phyloP scores from a whole-genome alignment of 1,140 invertebrate genomes.

The Nixonia krombeini region DNA sequence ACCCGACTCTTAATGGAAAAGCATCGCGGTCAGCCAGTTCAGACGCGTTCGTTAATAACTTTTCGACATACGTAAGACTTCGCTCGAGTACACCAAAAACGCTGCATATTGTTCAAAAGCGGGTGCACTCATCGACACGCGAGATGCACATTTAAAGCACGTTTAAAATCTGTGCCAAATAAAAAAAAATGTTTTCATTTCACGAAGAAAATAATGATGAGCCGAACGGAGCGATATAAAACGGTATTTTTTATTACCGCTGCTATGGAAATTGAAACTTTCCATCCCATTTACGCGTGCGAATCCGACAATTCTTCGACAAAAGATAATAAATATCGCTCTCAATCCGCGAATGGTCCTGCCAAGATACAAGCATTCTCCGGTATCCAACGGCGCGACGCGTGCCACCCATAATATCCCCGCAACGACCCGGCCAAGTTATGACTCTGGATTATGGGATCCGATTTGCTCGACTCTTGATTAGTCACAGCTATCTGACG shows the following conservation, averaged over 20 bases:
- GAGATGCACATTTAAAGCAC: too few relatives aligned
- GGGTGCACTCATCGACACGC: too few relatives aligned
- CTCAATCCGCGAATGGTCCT: slow-evolving; percentile 60
- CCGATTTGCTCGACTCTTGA: slow-evolving; percentile 44
- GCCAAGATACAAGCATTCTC: slow-evolving; percentile 56
- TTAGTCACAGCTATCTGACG: slow-evolving; percentile 40
- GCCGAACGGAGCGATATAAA: too few relatives aligned
- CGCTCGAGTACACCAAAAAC: background rate
- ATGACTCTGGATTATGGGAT: slow-evolving; percentile 61
- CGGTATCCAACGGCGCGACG: slow-evolving; percentile 50
- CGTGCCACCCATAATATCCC: slow-evolving; percentile 59
- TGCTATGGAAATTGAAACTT: too few relatives aligned
- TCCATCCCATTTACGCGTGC: background rate
- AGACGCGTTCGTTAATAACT: slow-evolving; percentile 41
- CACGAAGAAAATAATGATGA: too few relatives aligned
- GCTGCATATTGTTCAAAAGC: too few relatives aligned
- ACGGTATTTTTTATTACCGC: too few relatives aligned
- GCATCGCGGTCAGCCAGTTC: slow-evolving; percentile 37
- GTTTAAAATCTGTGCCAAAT: too few relatives aligned
- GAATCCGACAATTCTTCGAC: slow-evolving; percentile 38
- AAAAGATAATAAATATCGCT: slow-evolving; percentile 58
- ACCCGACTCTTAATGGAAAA: slow-evolving; percentile 42
- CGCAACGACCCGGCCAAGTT: slow-evolving; percentile 51
- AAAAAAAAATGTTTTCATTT: too few relatives aligned
- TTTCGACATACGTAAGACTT: slow-evolving; percentile 21